Percentiles rank a stretch among this genome's conserved stretches.
Conservation (phyloP, 1,140 invertebrate species). For the Asobara japonica region DNA sequence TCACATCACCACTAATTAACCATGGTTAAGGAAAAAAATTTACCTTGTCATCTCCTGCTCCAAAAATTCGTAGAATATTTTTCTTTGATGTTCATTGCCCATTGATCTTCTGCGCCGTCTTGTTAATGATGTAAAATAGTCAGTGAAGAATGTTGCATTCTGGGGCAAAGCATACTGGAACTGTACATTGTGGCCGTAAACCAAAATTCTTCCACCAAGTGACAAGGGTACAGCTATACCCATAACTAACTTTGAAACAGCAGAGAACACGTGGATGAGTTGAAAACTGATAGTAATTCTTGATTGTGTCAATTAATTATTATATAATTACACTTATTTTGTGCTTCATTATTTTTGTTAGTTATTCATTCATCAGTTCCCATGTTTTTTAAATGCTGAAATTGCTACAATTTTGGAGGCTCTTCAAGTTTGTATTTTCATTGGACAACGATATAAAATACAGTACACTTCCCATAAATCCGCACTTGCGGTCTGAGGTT, state of each 20-base stretch:
- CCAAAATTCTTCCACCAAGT: constrained; percentile 52
- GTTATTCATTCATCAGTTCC: too few species aligned
- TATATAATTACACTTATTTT: too few species aligned
- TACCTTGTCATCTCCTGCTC: constrained; percentile 39
- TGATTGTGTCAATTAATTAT: too few species aligned
- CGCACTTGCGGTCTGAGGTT: too few species aligned
- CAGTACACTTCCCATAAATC: too few species aligned
- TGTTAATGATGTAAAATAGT: constrained; percentile 44
- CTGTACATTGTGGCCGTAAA: constrained; percentile 63
- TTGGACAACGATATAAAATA: too few species aligned
- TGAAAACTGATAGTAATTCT: too few species aligned
- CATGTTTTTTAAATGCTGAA: too few species aligned
- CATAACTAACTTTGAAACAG: constrained; percentile 52
- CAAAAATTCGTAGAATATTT: constrained; percentile 38
- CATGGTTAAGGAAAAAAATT: neutral
- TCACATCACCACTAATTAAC: neutral
- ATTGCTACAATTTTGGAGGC: too few species aligned
- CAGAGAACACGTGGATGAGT: constrained; percentile 1
- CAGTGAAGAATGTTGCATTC: constrained; percentile 61
- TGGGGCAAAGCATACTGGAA: constrained; percentile 63
- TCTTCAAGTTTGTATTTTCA: too few species aligned
- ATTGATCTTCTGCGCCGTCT: constrained; percentile 41
- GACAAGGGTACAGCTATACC: constrained; percentile 62
- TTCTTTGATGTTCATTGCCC: constrained; percentile 38
- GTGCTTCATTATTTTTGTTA: too few species aligned